Conservation (phyloP, 2,113 vertebrate species). For the Lamprotornis superbus region DNA sequence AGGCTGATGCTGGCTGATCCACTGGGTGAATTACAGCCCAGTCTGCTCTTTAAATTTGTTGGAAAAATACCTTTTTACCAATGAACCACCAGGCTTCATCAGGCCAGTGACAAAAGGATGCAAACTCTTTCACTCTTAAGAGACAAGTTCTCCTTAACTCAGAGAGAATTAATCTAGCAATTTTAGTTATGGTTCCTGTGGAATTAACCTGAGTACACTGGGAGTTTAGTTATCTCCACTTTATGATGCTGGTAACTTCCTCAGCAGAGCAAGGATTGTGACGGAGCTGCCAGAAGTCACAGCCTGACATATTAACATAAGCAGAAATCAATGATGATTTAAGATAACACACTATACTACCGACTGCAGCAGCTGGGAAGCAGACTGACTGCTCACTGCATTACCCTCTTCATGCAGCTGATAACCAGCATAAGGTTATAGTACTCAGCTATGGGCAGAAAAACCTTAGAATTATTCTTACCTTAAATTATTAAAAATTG, state of each 20-base stretch:
- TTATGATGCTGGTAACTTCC: background rate
- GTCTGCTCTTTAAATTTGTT: background rate
- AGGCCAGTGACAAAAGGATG: background rate
- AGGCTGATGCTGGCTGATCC: background rate
- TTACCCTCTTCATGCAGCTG: background rate
- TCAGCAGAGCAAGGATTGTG: background rate
- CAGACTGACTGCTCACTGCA: background rate
- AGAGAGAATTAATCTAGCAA: background rate
- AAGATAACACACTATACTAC: background rate
- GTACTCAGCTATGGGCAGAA: background rate
- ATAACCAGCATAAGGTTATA: background rate
- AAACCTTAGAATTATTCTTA: background rate
- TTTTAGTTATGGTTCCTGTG: background rate
- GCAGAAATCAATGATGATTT: constrained; percentile 48
- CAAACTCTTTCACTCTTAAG: background rate
- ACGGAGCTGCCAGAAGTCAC: background rate
- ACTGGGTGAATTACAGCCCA: background rate
- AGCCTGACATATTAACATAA: constrained; percentile 11
- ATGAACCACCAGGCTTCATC: background rate
- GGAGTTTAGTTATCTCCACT: background rate
- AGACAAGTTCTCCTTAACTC: background rate
- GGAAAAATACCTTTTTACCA: background rate
- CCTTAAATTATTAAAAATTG: background rate
- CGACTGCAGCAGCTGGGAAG: background rate
- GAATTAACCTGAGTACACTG: background rate